Evolutionary conservation across 37 sponge, comb jelly and placozoan genomes (phyloP).

Genomic region (Spongia lamella): DNA sequence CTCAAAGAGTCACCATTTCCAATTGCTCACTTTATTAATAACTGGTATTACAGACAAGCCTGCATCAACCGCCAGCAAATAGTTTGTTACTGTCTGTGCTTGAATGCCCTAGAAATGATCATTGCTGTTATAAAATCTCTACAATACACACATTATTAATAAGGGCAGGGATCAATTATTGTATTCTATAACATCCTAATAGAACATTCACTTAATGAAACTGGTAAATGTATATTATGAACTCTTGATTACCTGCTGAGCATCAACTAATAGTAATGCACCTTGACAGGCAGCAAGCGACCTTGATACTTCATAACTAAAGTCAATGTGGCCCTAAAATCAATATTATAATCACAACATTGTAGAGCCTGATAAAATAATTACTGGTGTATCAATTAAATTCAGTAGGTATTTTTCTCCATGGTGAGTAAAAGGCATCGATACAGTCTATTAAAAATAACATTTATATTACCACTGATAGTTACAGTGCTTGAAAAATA

Average conservation of each 20-base stretch:
- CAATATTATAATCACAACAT: not conserved
- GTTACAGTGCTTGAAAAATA: too few relatives aligned
- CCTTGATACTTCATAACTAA: constrained; percentile 92
- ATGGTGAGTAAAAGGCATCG: constrained; percentile 54
- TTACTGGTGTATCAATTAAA: constrained; percentile 95
- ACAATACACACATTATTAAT: too few relatives aligned
- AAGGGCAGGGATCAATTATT: too few relatives aligned
- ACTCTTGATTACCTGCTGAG: constrained; percentile 61
- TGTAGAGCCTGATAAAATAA: constrained; percentile 6
- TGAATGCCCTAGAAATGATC: constrained; percentile 91
- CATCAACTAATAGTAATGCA: constrained; percentile 91
- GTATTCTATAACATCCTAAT: too few relatives aligned
- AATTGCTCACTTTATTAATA: constrained; percentile 75
- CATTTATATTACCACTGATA: too few relatives aligned
- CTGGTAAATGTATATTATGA: too few relatives aligned
- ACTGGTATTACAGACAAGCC: constrained; percentile 82
- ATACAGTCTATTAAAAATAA: constrained; percentile 69
- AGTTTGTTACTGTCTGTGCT: constrained; percentile 95
- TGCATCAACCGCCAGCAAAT: constrained; percentile 69
- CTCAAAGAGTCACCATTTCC: too few relatives aligned
- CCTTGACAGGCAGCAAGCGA: constrained; percentile 93
- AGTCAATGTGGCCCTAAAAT: constrained; percentile 93
- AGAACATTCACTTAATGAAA: too few relatives aligned
- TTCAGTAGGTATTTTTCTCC: constrained; percentile 81
- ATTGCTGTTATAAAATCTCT: too few relatives aligned